phyloP scores from a whole-genome alignment of 2,797 vertebrate species.

The Pteronotus mesoamericanus region DNA sequence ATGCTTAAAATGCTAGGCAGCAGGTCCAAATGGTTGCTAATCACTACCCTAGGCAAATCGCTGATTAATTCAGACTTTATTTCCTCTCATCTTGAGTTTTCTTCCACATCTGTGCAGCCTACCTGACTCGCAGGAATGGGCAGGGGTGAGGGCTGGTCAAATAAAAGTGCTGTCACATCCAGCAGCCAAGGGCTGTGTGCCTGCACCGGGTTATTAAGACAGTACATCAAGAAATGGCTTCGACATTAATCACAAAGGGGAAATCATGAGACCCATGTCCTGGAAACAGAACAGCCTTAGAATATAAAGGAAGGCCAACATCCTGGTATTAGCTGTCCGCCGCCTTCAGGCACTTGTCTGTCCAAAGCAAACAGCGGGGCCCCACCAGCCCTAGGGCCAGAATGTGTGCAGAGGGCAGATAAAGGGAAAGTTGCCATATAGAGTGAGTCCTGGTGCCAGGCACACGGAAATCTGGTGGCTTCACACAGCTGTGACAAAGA shows the following conservation, averaged over 20 bases:
- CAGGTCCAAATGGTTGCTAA: neutral
- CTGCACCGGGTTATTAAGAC: neutral
- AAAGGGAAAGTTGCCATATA: neutral
- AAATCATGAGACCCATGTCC: neutral
- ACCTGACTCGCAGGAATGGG: neutral
- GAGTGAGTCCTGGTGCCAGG: neutral
- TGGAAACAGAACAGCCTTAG: neutral
- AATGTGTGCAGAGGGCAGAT: neutral
- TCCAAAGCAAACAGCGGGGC: neutral
- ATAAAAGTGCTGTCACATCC: neutral
- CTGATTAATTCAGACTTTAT: neutral
- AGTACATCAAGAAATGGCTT: conserved; percentile 28
- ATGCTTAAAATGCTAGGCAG: neutral
- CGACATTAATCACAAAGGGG: conserved; percentile 22
- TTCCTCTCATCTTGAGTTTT: neutral
- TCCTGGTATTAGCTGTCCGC: neutral
- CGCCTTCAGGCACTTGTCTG: neutral
- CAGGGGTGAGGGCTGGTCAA: neutral
- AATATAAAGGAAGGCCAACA: neutral
- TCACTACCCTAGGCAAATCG: neutral
- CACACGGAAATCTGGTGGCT: neutral
- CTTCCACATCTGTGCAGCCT: neutral
- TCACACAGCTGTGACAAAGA: neutral
- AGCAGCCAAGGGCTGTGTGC: neutral
- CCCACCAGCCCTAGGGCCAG: neutral